Conservation (phyloP, 2,797 vertebrate species). For the Sebastes matsubarae region DNA sequence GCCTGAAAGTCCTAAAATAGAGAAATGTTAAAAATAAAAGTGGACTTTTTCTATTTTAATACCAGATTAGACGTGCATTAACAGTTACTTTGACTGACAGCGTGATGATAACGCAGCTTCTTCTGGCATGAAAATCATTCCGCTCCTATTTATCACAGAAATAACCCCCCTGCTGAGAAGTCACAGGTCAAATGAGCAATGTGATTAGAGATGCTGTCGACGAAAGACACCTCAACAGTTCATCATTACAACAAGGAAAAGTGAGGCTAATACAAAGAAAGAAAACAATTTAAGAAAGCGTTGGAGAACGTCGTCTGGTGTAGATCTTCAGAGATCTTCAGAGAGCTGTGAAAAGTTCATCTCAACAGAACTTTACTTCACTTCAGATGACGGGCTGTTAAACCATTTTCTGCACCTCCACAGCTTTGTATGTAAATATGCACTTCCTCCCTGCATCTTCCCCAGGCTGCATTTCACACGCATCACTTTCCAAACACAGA, state of each 20-base stretch:
- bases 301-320: not conserved
- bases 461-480: not conserved
- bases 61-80: not conserved
- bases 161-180: constrained; percentile 30
- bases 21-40: not conserved
- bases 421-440: constrained; percentile 17
- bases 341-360: not conserved
- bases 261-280: not conserved
- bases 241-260: not conserved
- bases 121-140: constrained; percentile 16
- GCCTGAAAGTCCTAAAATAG: not conserved
- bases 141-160: constrained; percentile 50
- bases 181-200: constrained; percentile 54
- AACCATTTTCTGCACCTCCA: not conserved
- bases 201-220: constrained; percentile 16
- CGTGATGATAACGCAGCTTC: not conserved
- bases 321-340: not conserved
- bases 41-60: not conserved
- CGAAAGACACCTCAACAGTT: not conserved
- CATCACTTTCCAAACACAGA: constrained; percentile 3
- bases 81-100: not conserved
- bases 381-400: constrained; percentile 28
- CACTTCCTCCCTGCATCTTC: not conserved
- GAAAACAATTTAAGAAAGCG: not conserved
- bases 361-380: constrained; percentile 9